phyloP scores from a whole-genome alignment of 1,140 invertebrate species.

The Mizuhopecten yessoensis region DNA sequence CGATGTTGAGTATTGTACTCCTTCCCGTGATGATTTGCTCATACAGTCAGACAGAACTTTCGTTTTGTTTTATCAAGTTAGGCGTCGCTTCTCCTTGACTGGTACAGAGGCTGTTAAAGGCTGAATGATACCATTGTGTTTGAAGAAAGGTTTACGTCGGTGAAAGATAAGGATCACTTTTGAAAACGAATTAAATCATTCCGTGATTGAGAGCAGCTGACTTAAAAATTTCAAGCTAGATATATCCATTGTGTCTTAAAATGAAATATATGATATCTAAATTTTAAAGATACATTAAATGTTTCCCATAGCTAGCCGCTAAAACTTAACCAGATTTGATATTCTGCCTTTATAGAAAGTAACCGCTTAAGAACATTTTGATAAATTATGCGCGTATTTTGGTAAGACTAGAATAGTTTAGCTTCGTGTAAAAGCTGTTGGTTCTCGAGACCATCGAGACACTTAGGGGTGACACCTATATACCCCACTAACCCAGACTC shows the following conservation, averaged over 20 bases:
- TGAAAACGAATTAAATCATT: too few relatives aligned
- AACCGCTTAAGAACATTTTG: neutral
- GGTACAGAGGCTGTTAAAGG: neutral
- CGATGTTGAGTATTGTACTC: neutral
- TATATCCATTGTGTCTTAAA: too few relatives aligned
- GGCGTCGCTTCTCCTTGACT: neutral
- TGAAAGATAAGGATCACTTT: too few relatives aligned
- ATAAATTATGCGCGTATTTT: neutral
- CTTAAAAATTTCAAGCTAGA: too few relatives aligned
- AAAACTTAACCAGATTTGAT: too few relatives aligned
- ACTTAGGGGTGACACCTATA: neutral
- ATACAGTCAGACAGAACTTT: too few relatives aligned
- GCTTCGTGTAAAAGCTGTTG: neutral
- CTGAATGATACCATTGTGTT: neutral
- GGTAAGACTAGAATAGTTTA: neutral
- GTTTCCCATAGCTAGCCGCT: too few relatives aligned
- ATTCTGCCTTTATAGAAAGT: too few relatives aligned
- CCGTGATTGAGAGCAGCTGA: too few relatives aligned
- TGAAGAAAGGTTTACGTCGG: neutral
- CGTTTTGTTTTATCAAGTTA: neutral
- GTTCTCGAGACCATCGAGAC: neutral
- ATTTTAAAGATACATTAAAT: too few relatives aligned
- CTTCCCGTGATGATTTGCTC: neutral
- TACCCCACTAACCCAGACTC: neutral
- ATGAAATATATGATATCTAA: too few relatives aligned